Evolutionary conservation across 1,140 invertebrate genomes (phyloP), one percentile per base, ranked within the genome.

Genomic region (Drosophila prosaltans): DNA sequence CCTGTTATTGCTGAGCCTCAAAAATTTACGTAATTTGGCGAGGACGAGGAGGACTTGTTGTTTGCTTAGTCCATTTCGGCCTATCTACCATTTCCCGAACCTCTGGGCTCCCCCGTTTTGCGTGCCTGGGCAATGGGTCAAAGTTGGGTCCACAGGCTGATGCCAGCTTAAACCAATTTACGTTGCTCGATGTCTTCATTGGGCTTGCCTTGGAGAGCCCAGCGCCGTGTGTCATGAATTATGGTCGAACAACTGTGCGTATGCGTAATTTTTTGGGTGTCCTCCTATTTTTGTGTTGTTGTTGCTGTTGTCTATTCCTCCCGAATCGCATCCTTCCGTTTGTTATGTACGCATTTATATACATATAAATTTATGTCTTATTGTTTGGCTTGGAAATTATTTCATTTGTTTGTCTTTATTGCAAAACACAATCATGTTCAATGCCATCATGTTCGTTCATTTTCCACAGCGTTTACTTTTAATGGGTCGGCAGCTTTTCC

Each of bases 331-430:
- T 63, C 51, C 59, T 65, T 69, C 70, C 24, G 7, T 59, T 66
- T 65, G 68, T 16, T 78, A 68, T 62, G 76, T 71, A 51, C 70
- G 62, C 55, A 79, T 57, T 79, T 69, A 79, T 40, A 73, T 78
- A 61, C 73, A 80, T 88, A 88, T 78, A 89, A 75, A 84, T 89
- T 84, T 89, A 83, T 89, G 84, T 88, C 80, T 80, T 81, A 89
- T 89, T 89, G 84, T 89, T 89, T 89, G 77, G 67, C 78, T 78
- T 89, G 78, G 80, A 89, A 89, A 89, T 89, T 89, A 89, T 89
- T 89, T 89, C 80, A 89, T 89, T 89, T 89, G 84, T 89, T 89
- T 89, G 80, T 84, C 74, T 89, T 89, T 89, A 89, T 89, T 81
- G 89, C 84, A 80, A 59, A 59, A 70, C 66, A 73, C 84, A 83